Evolutionary conservation across 2,888 invertebrate species (phyloP).

Genomic region (Sinelater perroti): DNA sequence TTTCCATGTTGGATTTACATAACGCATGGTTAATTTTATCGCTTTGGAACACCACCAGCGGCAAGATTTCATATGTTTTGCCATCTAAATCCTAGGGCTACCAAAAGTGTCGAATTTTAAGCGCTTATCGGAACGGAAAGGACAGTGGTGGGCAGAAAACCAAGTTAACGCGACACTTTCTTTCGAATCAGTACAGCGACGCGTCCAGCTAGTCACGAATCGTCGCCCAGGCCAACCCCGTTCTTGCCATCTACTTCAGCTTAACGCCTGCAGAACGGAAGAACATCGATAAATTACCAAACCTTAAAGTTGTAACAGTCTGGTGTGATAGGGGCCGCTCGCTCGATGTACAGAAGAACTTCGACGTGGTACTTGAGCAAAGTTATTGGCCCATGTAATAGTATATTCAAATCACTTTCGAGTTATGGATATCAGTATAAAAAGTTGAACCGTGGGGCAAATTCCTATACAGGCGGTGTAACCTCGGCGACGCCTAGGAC

Average conservation of each 20-base stretch:
- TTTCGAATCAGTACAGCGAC: slow-evolving; percentile 36
- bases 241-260: slow-evolving; percentile 39
- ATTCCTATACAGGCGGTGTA: slow-evolving; percentile 28
- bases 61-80: too few species aligned
- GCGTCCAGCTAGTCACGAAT: slow-evolving; percentile 33
- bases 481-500: slow-evolving; percentile 32
- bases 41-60: too few species aligned
- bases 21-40: too few species aligned
- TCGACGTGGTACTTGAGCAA: slow-evolving; percentile 27
- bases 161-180: slow-evolving; percentile 39
- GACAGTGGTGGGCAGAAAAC: slow-evolving; percentile 27
- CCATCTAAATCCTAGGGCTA: slow-evolving; percentile 11
- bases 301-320: slow-evolving; percentile 41
- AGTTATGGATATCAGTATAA: slow-evolving; percentile 33
- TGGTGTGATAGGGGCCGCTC: slow-evolving; percentile 36
- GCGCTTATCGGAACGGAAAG: too few species aligned
- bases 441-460: slow-evolving; percentile 32
- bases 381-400: slow-evolving; percentile 28
- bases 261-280: slow-evolving; percentile 35
- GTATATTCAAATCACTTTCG: slow-evolving; percentile 34
- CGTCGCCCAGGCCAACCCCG: slow-evolving; percentile 35
- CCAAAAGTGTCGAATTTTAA: too few species aligned
- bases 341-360: slow-evolving; percentile 31
- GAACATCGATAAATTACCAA: slow-evolving; percentile 43
- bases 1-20: too few species aligned